Percentiles rank a stretch among this genome's conserved stretches.
Conservation (phyloP, 2,797 vertebrate species). For the Myotis daubentonii region DNA sequence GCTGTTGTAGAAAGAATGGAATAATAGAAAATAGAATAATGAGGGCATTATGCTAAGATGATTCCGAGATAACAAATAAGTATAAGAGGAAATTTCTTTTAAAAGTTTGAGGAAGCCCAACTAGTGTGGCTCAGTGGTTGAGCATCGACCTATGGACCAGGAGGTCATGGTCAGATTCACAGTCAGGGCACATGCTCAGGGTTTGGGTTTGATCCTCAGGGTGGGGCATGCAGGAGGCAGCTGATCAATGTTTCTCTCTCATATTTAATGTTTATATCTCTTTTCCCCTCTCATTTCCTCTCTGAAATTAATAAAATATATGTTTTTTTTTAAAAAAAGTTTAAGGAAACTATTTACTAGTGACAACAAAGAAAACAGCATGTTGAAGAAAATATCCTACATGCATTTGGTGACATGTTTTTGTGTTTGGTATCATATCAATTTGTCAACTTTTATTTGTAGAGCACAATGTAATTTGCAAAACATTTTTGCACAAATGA, state of each 20-base stretch:
- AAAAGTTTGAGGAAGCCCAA: neutral
- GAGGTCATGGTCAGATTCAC: too few relatives aligned
- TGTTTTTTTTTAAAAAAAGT: neutral
- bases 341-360: neutral
- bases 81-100: neutral
- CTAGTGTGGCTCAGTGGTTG: too few relatives aligned
- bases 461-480: neutral
- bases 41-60: neutral
- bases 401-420: neutral
- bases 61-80: neutral
- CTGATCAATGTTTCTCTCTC: too few relatives aligned
- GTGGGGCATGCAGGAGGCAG: too few relatives aligned
- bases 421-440: neutral
- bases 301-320: too few relatives aligned
- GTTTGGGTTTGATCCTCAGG: too few relatives aligned
- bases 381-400: neutral
- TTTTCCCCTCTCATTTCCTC: too few relatives aligned
- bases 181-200: too few relatives aligned
- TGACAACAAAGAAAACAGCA: neutral
- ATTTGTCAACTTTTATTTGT: neutral
- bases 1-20: neutral
- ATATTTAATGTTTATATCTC: too few relatives aligned
- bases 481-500: neutral
- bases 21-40: neutral
- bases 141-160: too few relatives aligned